phyloP scores from a whole-genome alignment of 1,140 invertebrate genomes.

The Penaeus chinensis region DNA sequence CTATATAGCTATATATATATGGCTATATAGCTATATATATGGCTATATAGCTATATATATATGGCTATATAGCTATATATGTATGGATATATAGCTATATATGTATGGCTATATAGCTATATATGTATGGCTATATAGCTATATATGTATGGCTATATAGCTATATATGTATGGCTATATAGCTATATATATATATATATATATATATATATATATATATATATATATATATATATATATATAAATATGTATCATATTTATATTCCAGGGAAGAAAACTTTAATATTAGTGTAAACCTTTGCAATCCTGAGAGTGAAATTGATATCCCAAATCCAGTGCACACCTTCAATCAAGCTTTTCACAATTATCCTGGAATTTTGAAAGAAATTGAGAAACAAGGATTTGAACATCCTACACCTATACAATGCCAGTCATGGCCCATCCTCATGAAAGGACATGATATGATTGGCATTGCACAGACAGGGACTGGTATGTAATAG shows the following conservation, averaged over 20 bases:
- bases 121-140: no score
- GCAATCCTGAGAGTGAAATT: constrained; percentile 64
- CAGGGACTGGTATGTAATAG: constrained; percentile 81
- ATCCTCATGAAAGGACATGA: constrained; percentile 85
- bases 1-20: no score
- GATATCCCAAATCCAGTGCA: constrained; percentile 85
- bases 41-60: no score
- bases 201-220: no score
- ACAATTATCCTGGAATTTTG: constrained; percentile 83
- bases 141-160: no score
- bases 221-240: no score
- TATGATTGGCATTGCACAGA: constrained; percentile 93
- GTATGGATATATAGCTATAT: no score
- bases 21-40: no score
- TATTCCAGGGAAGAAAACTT: constrained; percentile 49
- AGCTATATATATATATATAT: no score
- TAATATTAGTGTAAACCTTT: constrained; percentile 43
- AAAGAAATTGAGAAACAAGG: constrained; percentile 84
- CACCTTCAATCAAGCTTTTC: constrained; percentile 87
- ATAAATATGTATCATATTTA: background rate
- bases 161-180: no score
- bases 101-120: no score
- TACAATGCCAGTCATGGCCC: constrained; percentile 92
- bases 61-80: no score
- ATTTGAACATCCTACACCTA: constrained; percentile 88